These are phyloP conservation scores for Pocillopora damicornis DNA, from an alignment of 64 coral and sea anemone species.

Conservation along the genomic window DNA sequence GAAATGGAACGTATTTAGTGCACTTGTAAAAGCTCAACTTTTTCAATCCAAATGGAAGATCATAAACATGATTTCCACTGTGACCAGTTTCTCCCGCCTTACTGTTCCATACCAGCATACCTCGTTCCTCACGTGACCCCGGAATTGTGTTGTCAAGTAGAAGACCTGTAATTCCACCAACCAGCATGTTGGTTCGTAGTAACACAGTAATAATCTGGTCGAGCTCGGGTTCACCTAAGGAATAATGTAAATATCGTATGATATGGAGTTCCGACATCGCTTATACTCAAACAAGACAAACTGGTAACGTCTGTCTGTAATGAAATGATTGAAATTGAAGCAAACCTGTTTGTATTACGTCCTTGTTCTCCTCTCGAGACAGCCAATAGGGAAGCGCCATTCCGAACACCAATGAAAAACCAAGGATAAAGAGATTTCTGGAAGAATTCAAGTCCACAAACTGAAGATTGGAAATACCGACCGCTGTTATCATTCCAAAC, in stretches of 20 bases:
- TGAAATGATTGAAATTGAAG: neutral
- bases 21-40: slow-evolving; percentile 31
- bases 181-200: slow-evolving; percentile 74
- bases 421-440: slow-evolving; percentile 40
- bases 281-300: no score
- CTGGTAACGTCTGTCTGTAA: no score
- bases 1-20: slow-evolving; percentile 74
- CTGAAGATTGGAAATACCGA: slow-evolving; percentile 46
- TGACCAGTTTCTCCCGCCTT: neutral
- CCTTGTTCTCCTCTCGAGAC: slow-evolving; percentile 10
- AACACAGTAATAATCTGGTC: slow-evolving; percentile 88
- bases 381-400: slow-evolving; percentile 32
- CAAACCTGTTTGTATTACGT: slow-evolving; percentile 32
- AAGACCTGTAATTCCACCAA: slow-evolving; percentile 61
- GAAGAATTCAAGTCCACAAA: slow-evolving; percentile 45
- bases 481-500: slow-evolving; percentile 37
- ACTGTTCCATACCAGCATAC: slow-evolving; percentile 48
- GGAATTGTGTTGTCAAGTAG: slow-evolving; percentile 81
- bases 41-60: slow-evolving; percentile 70
- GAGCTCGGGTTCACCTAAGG: slow-evolving; percentile 59
- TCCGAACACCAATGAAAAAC: slow-evolving; percentile 28
- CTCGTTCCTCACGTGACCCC: slow-evolving; percentile 75
- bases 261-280: no score
- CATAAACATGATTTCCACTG: slow-evolving; percentile 47
- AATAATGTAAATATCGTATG: neutral